Evolutionary conservation across 64 coral and sea anemone species (phyloP), one percentile per base, ranked within the genome.

Genomic region (Acropora yongei): DNA sequence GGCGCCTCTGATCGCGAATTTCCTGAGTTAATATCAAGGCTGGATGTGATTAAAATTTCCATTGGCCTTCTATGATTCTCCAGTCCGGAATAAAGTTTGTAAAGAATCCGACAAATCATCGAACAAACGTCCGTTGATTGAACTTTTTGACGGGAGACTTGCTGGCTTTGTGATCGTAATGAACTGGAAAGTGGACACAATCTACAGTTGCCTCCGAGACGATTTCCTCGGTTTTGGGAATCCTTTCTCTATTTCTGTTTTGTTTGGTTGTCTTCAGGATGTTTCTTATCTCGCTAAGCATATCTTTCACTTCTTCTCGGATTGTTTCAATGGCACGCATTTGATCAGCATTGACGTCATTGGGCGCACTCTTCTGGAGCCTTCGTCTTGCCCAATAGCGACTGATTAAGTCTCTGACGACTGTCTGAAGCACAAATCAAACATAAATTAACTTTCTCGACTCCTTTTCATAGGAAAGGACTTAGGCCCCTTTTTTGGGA

Each of bases 211-310:
- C 82, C 82, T 85, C 61, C 47, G 71, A 72, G 45, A 16, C 2
- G 5, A 68, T 13, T 42, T 93, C 83, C 13, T 93, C 91, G 3
- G 46, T 17, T 41, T 47, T 53, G 2, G 50, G 30, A 8, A 87
- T 75, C 13, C 76, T 72, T 13, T 87, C 83, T 51, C 83, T 72
- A 44, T 63, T 72, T 67, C 11, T 87, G 6, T 42, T 75, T 14
- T 66, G 83, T 53, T 86, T 86, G 43, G 77, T 93, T 44, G 91
- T 14, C 63, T 87, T 87, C 3, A 93, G 60, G 16, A 93, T 93
- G 16, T 93, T 93, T 6, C 91, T 77, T 80, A 93, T 93, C 57
- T 93, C 91, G 8, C 83, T 87, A 14, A 93, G 47, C 91, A 93
- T 93, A 30, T 87, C 91, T 3, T 82, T 20, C 13, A 93, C 91